A percentile compares a stretch with the other conserved stretches of the same genome.
phyloP scores from a whole-genome alignment of 2,113 vertebrate genomes.

The Talpa occidentalis region DNA sequence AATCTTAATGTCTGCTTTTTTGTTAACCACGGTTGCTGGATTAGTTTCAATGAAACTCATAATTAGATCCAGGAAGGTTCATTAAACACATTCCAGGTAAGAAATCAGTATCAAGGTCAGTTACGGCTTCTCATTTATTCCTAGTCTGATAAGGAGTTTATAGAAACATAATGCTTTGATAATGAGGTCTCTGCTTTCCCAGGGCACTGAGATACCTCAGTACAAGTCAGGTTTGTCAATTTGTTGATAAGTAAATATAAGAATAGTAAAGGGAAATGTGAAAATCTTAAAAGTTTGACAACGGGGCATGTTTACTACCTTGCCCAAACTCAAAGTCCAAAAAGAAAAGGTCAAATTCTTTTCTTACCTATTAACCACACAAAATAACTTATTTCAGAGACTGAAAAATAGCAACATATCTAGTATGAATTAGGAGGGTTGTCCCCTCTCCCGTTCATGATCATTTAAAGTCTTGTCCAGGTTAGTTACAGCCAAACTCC shows the following conservation, averaged over 20 bases:
- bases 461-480: background rate
- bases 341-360: conserved; percentile 11
- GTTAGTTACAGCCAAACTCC: background rate
- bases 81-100: conserved; percentile 46
- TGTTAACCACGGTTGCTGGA: background rate
- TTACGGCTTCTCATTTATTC: conserved; percentile 28
- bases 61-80: background rate
- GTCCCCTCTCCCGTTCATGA: background rate
- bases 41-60: background rate
- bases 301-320: background rate
- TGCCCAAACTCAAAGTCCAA: background rate
- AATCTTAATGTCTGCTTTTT: background rate
- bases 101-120: conserved; percentile 19
- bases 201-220: background rate
- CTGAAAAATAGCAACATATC: background rate
- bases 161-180: conserved; percentile 28
- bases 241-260: conserved; percentile 14
- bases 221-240: conserved; percentile 15
- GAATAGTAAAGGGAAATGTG: background rate
- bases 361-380: background rate
- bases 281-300: conserved; percentile 11
- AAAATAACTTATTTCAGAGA: conserved; percentile 32
- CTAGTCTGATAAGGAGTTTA: conserved; percentile 15
- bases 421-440: background rate
- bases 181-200: background rate